Evolutionary conservation across 2,113 vertebrate species (phyloP), one percentile per base, ranked within the genome.

Genomic region (Rallus limicola): DNA sequence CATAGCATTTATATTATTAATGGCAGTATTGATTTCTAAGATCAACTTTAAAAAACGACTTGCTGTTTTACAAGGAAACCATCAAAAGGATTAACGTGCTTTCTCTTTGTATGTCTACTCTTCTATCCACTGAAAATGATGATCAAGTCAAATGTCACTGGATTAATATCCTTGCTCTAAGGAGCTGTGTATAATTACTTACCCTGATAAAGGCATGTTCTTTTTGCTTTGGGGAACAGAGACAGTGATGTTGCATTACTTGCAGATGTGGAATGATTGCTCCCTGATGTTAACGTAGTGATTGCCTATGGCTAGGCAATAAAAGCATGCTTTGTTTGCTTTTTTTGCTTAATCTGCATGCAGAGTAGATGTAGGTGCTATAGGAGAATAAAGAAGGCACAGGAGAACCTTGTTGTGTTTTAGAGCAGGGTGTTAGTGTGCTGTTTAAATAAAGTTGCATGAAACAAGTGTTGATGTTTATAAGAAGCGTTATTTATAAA

Each of bases 21-120:
- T 63, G 67, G 59, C 44, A 46, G 31, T 89, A 91, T 91, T 92
- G 95, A 92, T 94, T 91, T 89, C 46, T 67, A 67, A 79, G 59
- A 88, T 86, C 77, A 85, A 19, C 68, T 92, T 92, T 24, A 46
- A 69, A 89, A 90, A 89, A 83, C 28, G 10, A 64, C 87, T 95
- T 74, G 58, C 83, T 96, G 77, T 79, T 95, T 79, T 95, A 96
- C 91, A 89, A 93, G 91, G 84, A 92, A 92, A 70, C 60, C 72
- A 42, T 91, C 88, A 38, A 36, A 82, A 90, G 77, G 79, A 95
- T 93, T 86, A 90, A 90, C 71, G 82, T 86, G 36, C 75, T 58
- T 77, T 93, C 44, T 78, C 34, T 67, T 60, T 80, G 65, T 72
- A 17, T 62, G 14, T 82, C 55, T 76, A 2, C 63, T 69, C 38